Evolutionary conservation across 2,113 vertebrate species (phyloP), one percentile per base, ranked within the genome.

Genomic region (Pholis gunnellus): DNA sequence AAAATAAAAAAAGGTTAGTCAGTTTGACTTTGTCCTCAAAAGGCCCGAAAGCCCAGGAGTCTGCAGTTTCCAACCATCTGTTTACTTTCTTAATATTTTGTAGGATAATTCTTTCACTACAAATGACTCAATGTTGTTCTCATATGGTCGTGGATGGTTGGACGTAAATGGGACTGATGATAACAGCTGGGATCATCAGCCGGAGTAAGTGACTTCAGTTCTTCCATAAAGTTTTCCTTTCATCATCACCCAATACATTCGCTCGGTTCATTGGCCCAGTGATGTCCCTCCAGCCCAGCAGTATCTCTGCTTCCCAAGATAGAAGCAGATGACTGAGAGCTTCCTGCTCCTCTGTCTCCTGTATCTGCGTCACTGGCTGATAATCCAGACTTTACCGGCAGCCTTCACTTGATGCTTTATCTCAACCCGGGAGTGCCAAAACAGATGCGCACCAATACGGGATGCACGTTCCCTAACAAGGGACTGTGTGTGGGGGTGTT

Each of bases 271-370:
- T n/a, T 76, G 48, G 72, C 77, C 50, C 78, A 57, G 34, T 11
- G 54, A 64, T 54, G 71, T 74, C 75, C 52, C 61, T 57, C 65
- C 65, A 48, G 66, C 3, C 36, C 15, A 29, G 13, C 83, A 71
- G 73, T 94, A 92, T 93, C 91, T 93, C 69, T 81, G 72, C 78
- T 69, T 76, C 87, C 80, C 34, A 85, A 93, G 92, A 94, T 94
- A 94, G 87, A 78, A 63, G 68, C 27, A 75, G 80, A 87, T 63
- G 83, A 75, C 82, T 86, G 86, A 87, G 88, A 89, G 85, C 78
- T 70, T 90, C 88, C 90, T 72, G 81, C 79, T 90, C 76, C 77
- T 81, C 79, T 80, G 87, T 87, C 78, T 91, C 88, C 63, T 63
- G 52, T 78, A 67, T 90, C 90, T 87, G 81, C 74, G 70, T 89